Base-by-base conservation (phyloP, 35 echinoderm and acorn worm species). In the Ophiothrix spiculata region DNA sequence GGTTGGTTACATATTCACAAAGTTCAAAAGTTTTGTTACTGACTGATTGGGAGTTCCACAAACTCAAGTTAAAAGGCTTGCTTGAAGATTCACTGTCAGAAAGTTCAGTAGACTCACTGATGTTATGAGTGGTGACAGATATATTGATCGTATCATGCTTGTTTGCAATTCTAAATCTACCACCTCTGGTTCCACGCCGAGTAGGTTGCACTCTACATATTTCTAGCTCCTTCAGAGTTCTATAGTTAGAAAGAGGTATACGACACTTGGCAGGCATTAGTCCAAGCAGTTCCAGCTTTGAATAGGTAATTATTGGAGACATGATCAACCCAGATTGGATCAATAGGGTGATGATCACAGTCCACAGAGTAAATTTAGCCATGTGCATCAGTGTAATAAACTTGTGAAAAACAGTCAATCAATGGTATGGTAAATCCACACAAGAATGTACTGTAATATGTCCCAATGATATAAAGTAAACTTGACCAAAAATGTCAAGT, bases 11-110 rank as follows among this genome's bases (percentile, higher is more conserved):
- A 40, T 90, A 83, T n/a, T 89, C 86, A 37, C 64, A 88, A 13
- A 89, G 25, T 12, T 39, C 36, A 32, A 40, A 41, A 4, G 87
- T 64, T 38, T 93, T 93, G 56, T 93, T 88, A 14, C 90, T n/a
- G 35, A 87, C 31, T 8, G 90, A 92, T 4, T 86, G 80, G 69
- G 80, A 39, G 11, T 89, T 93, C 87, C 86, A 93, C 4, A 80
- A 1, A 39, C 38, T 35, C 36, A 82, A 10, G 63, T 32, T 56
- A 16, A 88, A 42, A n/a, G 14, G 12, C 14, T 76, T 39, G 21
- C 23, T 35, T 8, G 25, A 28, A 31, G 25, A 6, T 35, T 29
- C 33, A 75, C 1, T 38, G 19, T 75, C 33, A 75, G 4, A 37
- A 21, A 11, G 10, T 13, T 39, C 79, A 39, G 35, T 80, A 80